Percentiles rank a stretch among this genome's conserved stretches.
These are phyloP conservation scores for Lycocorax pyrrhopterus DNA, from an alignment of 2,113 vertebrate species.

Conservation along the genomic window DNA sequence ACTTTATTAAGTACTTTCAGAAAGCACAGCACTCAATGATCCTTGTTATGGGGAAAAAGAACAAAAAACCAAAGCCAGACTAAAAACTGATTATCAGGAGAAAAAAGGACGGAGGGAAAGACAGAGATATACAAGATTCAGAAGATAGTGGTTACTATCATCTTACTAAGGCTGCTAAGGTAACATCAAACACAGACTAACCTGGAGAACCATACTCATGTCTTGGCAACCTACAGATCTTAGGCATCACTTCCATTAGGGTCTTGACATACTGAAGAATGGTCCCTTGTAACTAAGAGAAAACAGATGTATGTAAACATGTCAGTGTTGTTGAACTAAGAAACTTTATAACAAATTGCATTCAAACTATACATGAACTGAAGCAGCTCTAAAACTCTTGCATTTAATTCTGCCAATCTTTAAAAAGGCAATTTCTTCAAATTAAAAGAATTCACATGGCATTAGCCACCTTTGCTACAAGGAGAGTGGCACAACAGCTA, in stretches of 20 bases:
- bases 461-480: background rate
- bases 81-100: background rate
- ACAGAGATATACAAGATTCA: background rate
- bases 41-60: background rate
- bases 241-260: conserved; percentile 91
- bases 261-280: conserved; percentile 89
- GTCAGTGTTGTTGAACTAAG: background rate
- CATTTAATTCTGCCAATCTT: background rate
- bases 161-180: background rate
- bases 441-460: background rate
- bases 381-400: background rate
- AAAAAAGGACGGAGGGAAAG: background rate
- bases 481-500: background rate
- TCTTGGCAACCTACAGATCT: conserved; percentile 86
- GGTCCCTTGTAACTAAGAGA: conserved; percentile 82
- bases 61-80: background rate
- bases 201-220: conserved; percentile 89
- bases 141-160: background rate
- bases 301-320: background rate
- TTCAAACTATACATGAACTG: background rate
- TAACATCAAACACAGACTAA: conserved; percentile 53
- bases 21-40: background rate
- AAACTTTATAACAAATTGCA: background rate
- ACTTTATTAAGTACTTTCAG: background rate
- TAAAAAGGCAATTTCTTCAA: background rate